phyloP scores from a whole-genome alignment of 2,113 vertebrate genomes.

The Talpa occidentalis region DNA sequence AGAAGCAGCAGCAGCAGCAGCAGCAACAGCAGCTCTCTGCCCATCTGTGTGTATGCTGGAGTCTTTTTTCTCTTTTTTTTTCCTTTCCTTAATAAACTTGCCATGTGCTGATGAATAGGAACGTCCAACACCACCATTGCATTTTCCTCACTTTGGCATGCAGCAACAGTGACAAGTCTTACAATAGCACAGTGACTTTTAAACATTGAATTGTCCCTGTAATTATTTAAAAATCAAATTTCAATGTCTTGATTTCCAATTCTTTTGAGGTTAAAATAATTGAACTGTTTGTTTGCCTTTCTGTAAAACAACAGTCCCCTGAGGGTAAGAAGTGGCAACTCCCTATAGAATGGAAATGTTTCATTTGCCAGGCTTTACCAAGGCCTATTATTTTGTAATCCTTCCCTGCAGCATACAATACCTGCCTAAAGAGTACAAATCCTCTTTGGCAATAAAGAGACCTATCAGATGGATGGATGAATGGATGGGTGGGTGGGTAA shows the following conservation, averaged over 20 bases:
- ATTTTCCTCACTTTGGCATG: neutral
- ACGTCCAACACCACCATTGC: neutral
- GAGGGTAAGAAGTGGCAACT: neutral
- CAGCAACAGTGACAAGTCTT: neutral
- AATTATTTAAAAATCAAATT: slow-evolving; percentile 31
- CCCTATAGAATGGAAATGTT: neutral
- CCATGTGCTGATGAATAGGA: too few relatives aligned
- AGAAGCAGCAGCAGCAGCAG: too few relatives aligned
- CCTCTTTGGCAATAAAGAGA: neutral
- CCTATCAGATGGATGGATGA: neutral
- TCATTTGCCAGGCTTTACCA: neutral
- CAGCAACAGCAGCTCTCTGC: too few relatives aligned
- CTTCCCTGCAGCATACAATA: neutral
- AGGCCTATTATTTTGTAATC: neutral
- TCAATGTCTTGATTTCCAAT: neutral
- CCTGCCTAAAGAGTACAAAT: neutral
- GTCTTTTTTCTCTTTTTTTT: too few relatives aligned
- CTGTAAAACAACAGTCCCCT: neutral
- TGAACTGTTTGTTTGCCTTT: neutral
- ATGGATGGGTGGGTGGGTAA: fast-evolving
- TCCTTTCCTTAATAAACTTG: too few relatives aligned
- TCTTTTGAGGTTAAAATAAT: neutral
- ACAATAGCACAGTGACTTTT: neutral
- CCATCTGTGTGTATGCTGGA: too few relatives aligned
- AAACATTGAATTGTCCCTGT: neutral